Evolutionary conservation across 2,797 vertebrate species (phyloP), one percentile per base, ranked within the genome.

Genomic region (Macropodus opercularis): DNA sequence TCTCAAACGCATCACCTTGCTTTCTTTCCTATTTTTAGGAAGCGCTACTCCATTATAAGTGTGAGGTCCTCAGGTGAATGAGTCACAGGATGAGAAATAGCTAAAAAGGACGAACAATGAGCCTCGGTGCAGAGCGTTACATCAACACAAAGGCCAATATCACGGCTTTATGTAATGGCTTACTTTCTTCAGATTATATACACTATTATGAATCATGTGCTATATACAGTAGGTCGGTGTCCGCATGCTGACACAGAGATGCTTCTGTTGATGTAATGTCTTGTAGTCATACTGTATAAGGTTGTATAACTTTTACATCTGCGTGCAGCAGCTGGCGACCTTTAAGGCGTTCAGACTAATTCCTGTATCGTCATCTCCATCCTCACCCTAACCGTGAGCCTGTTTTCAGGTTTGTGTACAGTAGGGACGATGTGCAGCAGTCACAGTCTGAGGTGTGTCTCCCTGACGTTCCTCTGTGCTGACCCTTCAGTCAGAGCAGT

Each of bases 121-220:
- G 46, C n/a, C 17, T 51, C 2, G 3, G 36, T 39, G 29, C 23
- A 39, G 23, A 15, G 19, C 13, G 35, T 58, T 49, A 60, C 42
- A 52, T 60, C 50, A 62, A 0, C 8, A 1, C 19, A 61, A 49
- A 26, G 47, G 15, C 26, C 27, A 53, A 3, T 26, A 14, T 19
- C 10, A 48, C 27, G 17, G 43, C 22, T 51, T 77, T 40, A 59
- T 8, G 14, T 19, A 42, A 47, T 24, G 2, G 8, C 13, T 38
- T 15, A 6, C 29, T 59, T 4, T 63, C 22, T 55, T 69, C 39
- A 64, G 42, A 49, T 53, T 19, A 50, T 57, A n/a, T 34, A 26
- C n/a, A n/a, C n/a, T n/a, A n/a, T 65, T 59, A 51, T 70, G 60
- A 65, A 34, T 77, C 51, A 67, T 61, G 11, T 19, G 29, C 52